Percentiles rank a stretch among this genome's conserved stretches.
Conservation (phyloP, 2,888 invertebrate genomes). For the Eremobia ochroleuca region DNA sequence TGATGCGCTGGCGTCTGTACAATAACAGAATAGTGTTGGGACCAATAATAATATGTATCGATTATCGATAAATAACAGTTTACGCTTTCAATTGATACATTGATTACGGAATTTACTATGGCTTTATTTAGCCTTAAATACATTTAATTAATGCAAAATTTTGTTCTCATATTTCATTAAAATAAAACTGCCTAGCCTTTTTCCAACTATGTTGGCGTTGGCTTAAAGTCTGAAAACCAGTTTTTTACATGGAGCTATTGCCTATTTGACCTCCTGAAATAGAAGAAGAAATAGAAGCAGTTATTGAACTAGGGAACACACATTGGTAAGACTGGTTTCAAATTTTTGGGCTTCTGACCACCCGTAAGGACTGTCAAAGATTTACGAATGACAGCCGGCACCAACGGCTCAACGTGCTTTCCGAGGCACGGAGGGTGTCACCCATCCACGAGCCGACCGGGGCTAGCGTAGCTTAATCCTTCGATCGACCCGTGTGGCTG, state of each 20-base stretch:
- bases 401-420: too few relatives aligned
- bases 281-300: too few relatives aligned
- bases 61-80: constrained; percentile 22
- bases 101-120: background rate
- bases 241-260: background rate
- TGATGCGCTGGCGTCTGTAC: too few relatives aligned
- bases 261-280: background rate
- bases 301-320: background rate
- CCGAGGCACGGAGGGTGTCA: background rate
- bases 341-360: too few relatives aligned
- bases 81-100: background rate
- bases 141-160: background rate
- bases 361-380: too few relatives aligned
- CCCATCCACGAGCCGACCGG: background rate
- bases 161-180: background rate
- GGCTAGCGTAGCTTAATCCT: background rate
- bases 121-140: background rate
- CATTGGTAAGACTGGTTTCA: background rate
- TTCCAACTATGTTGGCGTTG: background rate
- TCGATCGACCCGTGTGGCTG: too few relatives aligned
- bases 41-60: background rate
- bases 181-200: background rate
- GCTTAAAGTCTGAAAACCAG: background rate
- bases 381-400: too few relatives aligned
- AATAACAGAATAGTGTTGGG: constrained; percentile 26